Evolutionary conservation across 64 coral and sea anemone species (phyloP), one percentile per base, ranked within the genome.

Genomic region (Platygyra sinensis): DNA sequence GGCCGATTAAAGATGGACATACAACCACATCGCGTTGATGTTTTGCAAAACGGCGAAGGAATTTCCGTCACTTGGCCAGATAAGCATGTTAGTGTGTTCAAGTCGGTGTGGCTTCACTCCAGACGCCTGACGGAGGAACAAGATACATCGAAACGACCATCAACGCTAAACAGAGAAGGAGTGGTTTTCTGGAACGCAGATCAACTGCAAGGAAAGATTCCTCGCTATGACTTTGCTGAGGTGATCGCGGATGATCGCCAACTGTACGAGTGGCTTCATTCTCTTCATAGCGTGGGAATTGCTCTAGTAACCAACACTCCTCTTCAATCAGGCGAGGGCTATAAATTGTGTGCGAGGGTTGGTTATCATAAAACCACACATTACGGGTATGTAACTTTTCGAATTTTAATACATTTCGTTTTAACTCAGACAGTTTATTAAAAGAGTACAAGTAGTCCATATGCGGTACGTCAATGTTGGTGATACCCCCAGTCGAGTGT

Each of bases 41-140:
- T 94, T 20, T 80, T 76, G 71, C 39, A 91, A 86, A 80, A 87
- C 30, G 93, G 88, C 15, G 54, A 87, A 77, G 32, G 87, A 75
- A 36, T 94, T 72, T 73, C 87, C 5, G 51, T 94, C 19, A 79
- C 46, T 5, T 94, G 93, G 93, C 93, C 93, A 71, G 89, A 94
- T 74, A 30, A 87, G 12, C 93, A 94, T 87, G 67, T 94, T 13
- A 94, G 93, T 30, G 73, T 89, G 62, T 94, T 87, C 62, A 63
- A 91, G 30, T 94, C 88, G 28, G 62, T 57, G 36, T 94, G 93
- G 93, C 82, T 94, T 8, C 82, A 94, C 30, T 32, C 52, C 11
- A 80, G 87, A 30, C 77, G 74, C 39, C 64, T 91, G 16, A 60
- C 65, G 10, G 93, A 94, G 52, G 19, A 74, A 30, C 16, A 74